A percentile compares a stretch with the other conserved stretches of the same genome.
These are phyloP conservation scores for Parnassius glacialis DNA, from an alignment of 2,888 invertebrate genomes.

Conservation along the genomic window DNA sequence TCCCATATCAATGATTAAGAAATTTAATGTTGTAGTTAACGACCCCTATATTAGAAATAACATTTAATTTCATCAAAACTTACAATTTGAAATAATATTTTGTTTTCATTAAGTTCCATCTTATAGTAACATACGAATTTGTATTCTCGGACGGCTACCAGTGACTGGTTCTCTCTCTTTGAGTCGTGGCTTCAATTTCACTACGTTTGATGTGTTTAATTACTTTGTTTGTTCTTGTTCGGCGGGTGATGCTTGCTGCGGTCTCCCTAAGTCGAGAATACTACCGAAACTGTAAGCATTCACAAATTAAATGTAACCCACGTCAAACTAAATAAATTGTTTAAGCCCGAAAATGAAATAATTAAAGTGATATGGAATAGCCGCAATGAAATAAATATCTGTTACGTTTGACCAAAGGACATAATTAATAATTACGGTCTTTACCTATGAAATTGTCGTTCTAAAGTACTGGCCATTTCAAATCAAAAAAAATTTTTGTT, in stretches of 20 bases:
- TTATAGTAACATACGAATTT: conserved; percentile 11
- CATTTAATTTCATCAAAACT: too few species aligned
- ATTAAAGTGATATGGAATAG: conserved; percentile 49
- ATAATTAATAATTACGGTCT: conserved; percentile 24
- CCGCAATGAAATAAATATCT: conserved; percentile 20
- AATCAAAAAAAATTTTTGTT: too few species aligned
- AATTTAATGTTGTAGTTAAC: too few species aligned
- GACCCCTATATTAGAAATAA: too few species aligned
- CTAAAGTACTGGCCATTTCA: too few species aligned
- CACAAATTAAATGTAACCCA: conserved; percentile 76
- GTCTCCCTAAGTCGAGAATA: conserved; percentile 72
- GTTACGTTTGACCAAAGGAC: conserved; percentile 14
- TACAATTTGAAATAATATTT: not conserved
- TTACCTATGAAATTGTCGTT: too few species aligned
- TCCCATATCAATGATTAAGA: too few species aligned
- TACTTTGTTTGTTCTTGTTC: conserved; percentile 79
- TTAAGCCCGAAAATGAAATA: conserved; percentile 68
- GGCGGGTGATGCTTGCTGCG: conserved; percentile 67
- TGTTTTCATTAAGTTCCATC: not conserved
- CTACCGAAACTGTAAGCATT: conserved; percentile 71
- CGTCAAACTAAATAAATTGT: conserved; percentile 75
- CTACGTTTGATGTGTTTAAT: conserved; percentile 79
- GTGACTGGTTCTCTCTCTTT: conserved; percentile 69
- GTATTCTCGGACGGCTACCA: conserved; percentile 85
- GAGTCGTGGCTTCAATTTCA: conserved; percentile 71